Conservation (phyloP, 23 tunicate genomes). For the Styela clava region DNA sequence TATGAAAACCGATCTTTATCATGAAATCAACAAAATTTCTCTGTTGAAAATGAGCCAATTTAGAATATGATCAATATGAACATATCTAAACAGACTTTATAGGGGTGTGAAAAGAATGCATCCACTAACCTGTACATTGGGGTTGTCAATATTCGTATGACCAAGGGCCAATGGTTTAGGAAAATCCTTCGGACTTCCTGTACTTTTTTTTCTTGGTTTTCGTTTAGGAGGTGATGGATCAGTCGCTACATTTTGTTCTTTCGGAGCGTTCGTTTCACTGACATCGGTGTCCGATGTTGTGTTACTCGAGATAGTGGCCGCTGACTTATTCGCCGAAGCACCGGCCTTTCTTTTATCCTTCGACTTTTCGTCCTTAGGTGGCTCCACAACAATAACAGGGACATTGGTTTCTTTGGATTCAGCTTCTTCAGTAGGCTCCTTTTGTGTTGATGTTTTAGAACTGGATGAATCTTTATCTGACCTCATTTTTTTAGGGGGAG, state of each 20-base stretch:
- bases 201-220: neutral
- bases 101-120: too few species aligned
- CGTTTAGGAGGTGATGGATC: neutral
- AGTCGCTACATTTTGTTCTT: neutral
- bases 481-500: neutral
- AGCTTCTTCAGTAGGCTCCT: neutral
- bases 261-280: neutral
- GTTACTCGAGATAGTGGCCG: neutral
- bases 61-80: too few species aligned
- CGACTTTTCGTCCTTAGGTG: neutral
- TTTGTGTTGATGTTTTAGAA: neutral
- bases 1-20: too few species aligned
- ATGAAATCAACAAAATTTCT: too few species aligned
- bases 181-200: constrained; percentile 12
- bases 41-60: too few species aligned
- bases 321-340: neutral
- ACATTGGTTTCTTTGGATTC: neutral
- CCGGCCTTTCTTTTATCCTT: neutral
- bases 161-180: constrained; percentile 6
- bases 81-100: too few species aligned
- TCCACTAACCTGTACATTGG: neutral
- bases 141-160: neutral
- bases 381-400: constrained; percentile 10
- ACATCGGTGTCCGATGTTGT: neutral
- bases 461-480: neutral